These are phyloP conservation scores for Salvelinus sp. DNA, from an alignment of 2,113 vertebrate species.

Conservation along the genomic window DNA sequence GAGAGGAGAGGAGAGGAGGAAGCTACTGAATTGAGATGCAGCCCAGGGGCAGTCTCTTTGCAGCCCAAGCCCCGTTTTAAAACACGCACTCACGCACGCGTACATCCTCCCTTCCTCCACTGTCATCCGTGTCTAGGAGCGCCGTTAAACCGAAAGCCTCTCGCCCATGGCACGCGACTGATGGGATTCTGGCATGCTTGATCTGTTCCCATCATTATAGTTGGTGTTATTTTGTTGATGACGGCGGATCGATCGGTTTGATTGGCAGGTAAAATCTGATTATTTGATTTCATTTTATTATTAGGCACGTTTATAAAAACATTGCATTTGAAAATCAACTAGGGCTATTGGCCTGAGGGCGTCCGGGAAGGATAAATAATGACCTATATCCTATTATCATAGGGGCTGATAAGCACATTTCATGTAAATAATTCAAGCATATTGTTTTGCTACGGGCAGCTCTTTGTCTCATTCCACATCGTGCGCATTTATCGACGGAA, in stretches of 20 bases:
- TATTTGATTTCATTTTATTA: not conserved
- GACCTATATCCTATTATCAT: no score
- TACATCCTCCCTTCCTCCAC: constrained; percentile 7
- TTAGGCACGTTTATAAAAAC: not conserved
- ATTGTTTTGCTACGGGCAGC: no score
- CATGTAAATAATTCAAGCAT: no score
- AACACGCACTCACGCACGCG: constrained; percentile 8
- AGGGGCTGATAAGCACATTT: no score
- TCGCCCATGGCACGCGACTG: constrained; percentile 10
- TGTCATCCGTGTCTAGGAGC: not conserved
- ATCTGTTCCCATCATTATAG: not conserved
- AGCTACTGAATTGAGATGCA: constrained; percentile 16
- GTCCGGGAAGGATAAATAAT: no score
- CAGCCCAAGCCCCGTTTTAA: not conserved
- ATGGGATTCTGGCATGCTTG: constrained; percentile 11
- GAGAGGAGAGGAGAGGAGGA: not conserved
- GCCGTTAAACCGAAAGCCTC: constrained; percentile 9
- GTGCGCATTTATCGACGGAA: no score
- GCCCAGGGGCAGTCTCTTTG: not conserved
- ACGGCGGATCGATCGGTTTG: no score
- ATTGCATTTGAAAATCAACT: no score
- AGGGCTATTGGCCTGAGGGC: not conserved
- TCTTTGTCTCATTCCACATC: no score
- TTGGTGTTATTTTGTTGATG: constrained; percentile 3
- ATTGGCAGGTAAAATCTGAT: constrained; percentile 40